These are phyloP conservation scores for Cotesia glomerata DNA, from an alignment of 1,140 invertebrate species.

Conservation along the genomic window DNA sequence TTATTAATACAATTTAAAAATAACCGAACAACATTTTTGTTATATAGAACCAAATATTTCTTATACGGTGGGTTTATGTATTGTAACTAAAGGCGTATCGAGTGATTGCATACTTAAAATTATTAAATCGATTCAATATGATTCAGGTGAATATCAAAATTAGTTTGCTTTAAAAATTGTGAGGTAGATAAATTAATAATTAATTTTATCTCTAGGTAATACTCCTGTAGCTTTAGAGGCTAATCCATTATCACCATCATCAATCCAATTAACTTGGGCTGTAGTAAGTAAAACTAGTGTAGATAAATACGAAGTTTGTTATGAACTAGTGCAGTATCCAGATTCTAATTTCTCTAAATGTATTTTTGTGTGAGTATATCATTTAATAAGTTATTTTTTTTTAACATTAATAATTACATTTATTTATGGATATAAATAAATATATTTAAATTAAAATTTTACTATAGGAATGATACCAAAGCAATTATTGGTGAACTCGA, in stretches of 20 bases:
- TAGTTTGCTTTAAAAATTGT: slow-evolving; percentile 28
- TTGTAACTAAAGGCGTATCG: slow-evolving; percentile 40
- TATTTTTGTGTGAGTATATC: slow-evolving; percentile 39
- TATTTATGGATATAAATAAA: too few relatives aligned
- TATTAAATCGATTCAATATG: slow-evolving; percentile 41
- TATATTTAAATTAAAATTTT: slow-evolving; percentile 27
- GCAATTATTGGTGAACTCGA: slow-evolving; percentile 63
- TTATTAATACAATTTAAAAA: slow-evolving; percentile 4
- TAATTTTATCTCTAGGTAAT: slow-evolving; percentile 38
- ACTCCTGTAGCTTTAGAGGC: slow-evolving; percentile 61
- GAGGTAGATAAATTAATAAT: background rate
- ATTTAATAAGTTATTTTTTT: slow-evolving; percentile 13
- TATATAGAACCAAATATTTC: slow-evolving; percentile 50
- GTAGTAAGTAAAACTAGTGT: slow-evolving; percentile 43
- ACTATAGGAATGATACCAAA: slow-evolving; percentile 59
- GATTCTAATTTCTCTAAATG: slow-evolving; percentile 45
- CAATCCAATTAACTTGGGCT: slow-evolving; percentile 63
- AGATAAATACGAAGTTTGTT: slow-evolving; percentile 62
- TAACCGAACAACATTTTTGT: background rate
- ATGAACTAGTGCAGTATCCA: slow-evolving; percentile 53
- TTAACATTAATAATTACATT: too few relatives aligned
- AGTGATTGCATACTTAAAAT: slow-evolving; percentile 48
- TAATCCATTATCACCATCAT: slow-evolving; percentile 57
- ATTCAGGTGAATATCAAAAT: slow-evolving; percentile 31
- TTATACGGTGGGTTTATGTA: slow-evolving; percentile 61